Percentiles rank a stretch among this genome's conserved stretches.
These are phyloP conservation scores for Myotis findleyi DNA, from an alignment of 2,797 vertebrate genomes.

Conservation along the genomic window DNA sequence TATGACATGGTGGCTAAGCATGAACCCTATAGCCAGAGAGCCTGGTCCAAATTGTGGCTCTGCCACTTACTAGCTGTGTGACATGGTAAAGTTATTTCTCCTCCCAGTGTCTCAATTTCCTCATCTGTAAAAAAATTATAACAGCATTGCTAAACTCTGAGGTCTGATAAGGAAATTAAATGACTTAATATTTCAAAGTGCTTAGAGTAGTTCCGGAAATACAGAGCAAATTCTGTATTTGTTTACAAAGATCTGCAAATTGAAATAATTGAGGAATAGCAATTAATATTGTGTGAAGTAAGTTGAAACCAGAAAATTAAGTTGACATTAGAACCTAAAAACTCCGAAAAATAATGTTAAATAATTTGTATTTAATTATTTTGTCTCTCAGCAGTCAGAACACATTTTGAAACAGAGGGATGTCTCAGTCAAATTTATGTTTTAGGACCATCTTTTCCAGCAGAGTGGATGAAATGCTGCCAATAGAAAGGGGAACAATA, in stretches of 20 bases:
- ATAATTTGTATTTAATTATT: conserved; percentile 49
- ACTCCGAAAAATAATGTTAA: background rate
- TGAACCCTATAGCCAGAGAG: rapidly evolving
- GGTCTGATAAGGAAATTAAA: background rate
- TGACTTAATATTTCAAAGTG: background rate
- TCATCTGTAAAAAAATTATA: background rate
- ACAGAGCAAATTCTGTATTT: background rate
- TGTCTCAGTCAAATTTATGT: background rate
- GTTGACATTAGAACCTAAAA: background rate
- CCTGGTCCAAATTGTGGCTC: background rate
- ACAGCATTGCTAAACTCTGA: background rate
- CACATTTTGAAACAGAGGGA: background rate
- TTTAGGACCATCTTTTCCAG: background rate
- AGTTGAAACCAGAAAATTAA: background rate
- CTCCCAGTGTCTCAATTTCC: background rate
- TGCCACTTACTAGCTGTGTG: background rate
- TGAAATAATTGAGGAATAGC: background rate
- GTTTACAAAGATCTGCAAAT: background rate
- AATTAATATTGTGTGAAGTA: background rate
- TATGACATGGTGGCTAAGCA: background rate
- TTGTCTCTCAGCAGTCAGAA: background rate
- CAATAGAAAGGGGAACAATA: background rate
- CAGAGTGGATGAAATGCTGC: background rate
- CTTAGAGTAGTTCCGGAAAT: background rate
- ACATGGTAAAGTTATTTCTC: background rate